phyloP scores from a whole-genome alignment of 2,797 vertebrate species.

The Takifugu ocellatus region DNA sequence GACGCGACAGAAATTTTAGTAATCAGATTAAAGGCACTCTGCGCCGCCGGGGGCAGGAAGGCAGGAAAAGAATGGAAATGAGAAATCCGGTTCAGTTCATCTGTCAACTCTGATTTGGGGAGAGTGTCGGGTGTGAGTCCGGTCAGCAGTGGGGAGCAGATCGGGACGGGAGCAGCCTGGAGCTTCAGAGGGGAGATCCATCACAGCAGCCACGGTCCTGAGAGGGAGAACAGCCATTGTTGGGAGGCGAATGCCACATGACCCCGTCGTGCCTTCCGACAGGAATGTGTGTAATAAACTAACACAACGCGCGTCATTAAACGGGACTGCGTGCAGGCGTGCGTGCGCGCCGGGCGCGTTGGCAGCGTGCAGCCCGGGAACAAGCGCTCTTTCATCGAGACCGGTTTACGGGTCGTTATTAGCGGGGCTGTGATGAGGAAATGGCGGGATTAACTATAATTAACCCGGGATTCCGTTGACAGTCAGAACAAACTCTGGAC shows the following conservation, averaged over 20 bases:
- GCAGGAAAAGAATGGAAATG: conserved; percentile 34
- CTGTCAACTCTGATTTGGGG: conserved; percentile 35
- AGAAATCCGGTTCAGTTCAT: conserved; percentile 35
- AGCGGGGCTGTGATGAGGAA: conserved; percentile 33
- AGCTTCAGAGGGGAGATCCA: no score
- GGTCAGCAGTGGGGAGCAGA: conserved; percentile 11
- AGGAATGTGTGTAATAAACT: conserved; percentile 9
- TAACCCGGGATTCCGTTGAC: conserved; percentile 47
- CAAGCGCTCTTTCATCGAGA: conserved; percentile 55
- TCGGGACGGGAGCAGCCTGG: conserved; percentile 3
- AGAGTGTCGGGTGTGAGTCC: conserved; percentile 17
- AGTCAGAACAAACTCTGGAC: conserved; percentile 43
- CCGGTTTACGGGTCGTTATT: conserved; percentile 18
- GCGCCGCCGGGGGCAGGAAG: conserved; percentile 5
- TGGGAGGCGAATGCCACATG: no score
- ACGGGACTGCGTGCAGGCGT: conserved; percentile 15
- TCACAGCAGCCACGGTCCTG: no score
- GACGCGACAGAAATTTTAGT: conserved; percentile 29
- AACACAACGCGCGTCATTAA: conserved; percentile 20
- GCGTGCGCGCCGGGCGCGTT: conserved; percentile 21
- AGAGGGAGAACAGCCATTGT: no score
- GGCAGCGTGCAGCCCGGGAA: conserved; percentile 32
- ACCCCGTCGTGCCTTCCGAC: background rate
- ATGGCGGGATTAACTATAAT: conserved; percentile 53
- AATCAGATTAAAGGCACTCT: conserved; percentile 40